A percentile compares a stretch with the other conserved stretches of the same genome.
phyloP scores from a whole-genome alignment of 2,888 invertebrate genomes.

The Prenolepis imparis region DNA sequence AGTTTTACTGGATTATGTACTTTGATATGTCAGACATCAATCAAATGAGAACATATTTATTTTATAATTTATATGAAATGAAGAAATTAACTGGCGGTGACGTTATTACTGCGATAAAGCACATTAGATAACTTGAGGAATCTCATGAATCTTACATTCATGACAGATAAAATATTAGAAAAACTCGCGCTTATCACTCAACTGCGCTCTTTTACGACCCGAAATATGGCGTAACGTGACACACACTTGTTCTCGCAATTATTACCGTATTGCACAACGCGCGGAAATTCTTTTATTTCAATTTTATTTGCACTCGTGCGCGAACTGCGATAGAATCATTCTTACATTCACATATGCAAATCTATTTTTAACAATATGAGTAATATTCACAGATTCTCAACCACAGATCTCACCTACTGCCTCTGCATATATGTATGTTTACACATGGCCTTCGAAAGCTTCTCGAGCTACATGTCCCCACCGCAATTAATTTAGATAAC shows the following conservation, averaged over 20 bases:
- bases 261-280: not conserved
- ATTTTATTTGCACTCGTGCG: not conserved
- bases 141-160: not conserved
- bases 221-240: conserved; percentile 17
- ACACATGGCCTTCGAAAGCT: not conserved
- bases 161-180: conserved; percentile 65
- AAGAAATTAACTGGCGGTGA: conserved; percentile 34
- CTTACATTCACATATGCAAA: not conserved
- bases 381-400: not conserved
- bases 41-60: conserved; percentile 57
- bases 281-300: not conserved
- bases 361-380: not conserved
- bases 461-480: not conserved
- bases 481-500: conserved; percentile 25
- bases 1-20: conserved; percentile 25
- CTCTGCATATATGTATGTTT: not conserved
- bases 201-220: conserved; percentile 55
- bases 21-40: conserved; percentile 25
- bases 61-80: conserved; percentile 69
- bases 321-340: not conserved
- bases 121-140: conserved; percentile 65
- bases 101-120: conserved; percentile 62
- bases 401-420: not conserved
- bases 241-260: not conserved
- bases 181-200: conserved; percentile 62